These are phyloP conservation scores for Thaumatotibia leucotreta DNA, from an alignment of 1,140 invertebrate species.

Conservation along the genomic window DNA sequence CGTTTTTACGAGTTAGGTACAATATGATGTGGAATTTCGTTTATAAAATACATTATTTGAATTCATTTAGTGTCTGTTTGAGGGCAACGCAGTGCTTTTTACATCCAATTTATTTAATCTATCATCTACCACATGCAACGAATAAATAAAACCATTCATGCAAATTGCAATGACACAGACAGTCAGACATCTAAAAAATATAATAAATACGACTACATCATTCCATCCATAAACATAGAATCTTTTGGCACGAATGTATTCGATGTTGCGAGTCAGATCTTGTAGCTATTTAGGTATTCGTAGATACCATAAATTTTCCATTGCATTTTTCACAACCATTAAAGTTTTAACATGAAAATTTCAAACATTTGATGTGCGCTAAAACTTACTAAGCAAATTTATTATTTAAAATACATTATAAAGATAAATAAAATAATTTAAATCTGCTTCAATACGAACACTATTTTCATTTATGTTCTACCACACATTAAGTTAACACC, in stretches of 20 bases:
- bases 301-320: not conserved
- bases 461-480: not conserved
- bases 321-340: not conserved
- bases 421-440: conserved; percentile 30
- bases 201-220: not conserved
- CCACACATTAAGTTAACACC: not conserved
- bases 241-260: conserved; percentile 4
- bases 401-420: conserved; percentile 30
- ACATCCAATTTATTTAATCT: not conserved
- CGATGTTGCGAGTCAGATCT: not conserved
- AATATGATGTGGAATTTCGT: too few relatives aligned
- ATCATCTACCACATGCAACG: conserved; percentile 1
- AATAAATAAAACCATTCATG: conserved; percentile 13
- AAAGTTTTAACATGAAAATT: not conserved
- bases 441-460: conserved; percentile 13
- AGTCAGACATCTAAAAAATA: not conserved
- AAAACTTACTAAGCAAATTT: conserved; percentile 27
- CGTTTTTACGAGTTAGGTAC: too few relatives aligned
- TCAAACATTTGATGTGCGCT: not conserved
- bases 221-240: not conserved
- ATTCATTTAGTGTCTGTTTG: too few relatives aligned
- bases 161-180: conserved; percentile 1
- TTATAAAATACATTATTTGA: too few relatives aligned
- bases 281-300: not conserved
- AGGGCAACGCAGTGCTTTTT: not conserved